Conservation (phyloP, 2,113 vertebrate genomes). For the Aptenodytes patagonicus region DNA sequence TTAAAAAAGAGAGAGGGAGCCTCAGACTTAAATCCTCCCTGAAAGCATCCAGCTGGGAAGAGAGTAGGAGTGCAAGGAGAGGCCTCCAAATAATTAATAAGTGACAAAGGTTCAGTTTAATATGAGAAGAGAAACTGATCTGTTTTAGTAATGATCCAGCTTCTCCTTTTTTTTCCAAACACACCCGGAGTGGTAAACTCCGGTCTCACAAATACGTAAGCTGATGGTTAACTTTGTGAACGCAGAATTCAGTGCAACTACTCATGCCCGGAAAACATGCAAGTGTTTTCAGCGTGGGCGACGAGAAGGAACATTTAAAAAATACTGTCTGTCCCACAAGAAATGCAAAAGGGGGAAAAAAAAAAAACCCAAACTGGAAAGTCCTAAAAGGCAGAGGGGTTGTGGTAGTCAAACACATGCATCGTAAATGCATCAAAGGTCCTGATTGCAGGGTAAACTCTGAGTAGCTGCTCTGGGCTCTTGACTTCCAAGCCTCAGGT, state of each 20-base stretch:
- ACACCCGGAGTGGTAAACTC: rapidly evolving
- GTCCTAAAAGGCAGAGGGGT: neutral
- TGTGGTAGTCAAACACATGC: neutral
- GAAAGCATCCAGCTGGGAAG: neutral
- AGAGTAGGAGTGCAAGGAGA: neutral
- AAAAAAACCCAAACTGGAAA: neutral
- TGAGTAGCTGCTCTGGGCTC: neutral
- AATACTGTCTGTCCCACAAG: neutral
- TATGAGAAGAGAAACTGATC: neutral
- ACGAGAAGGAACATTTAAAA: neutral
- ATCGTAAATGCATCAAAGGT: rapidly evolving
- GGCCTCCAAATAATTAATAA: neutral
- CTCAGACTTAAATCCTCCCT: neutral
- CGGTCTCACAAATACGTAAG: rapidly evolving
- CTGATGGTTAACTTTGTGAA: neutral
- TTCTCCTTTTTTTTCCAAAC: neutral
- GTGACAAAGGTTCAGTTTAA: neutral
- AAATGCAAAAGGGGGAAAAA: neutral
- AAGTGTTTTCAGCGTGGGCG: neutral
- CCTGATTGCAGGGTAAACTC: neutral
- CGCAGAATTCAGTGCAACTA: rapidly evolving
- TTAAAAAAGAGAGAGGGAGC: neutral
- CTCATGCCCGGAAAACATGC: rapidly evolving
- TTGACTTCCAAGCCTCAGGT: neutral
- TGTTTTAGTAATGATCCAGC: too few species aligned